Evolutionary conservation across 2,797 vertebrate genomes (phyloP), one percentile per base, ranked within the genome.

Genomic region (Eulemur albifrons): DNA sequence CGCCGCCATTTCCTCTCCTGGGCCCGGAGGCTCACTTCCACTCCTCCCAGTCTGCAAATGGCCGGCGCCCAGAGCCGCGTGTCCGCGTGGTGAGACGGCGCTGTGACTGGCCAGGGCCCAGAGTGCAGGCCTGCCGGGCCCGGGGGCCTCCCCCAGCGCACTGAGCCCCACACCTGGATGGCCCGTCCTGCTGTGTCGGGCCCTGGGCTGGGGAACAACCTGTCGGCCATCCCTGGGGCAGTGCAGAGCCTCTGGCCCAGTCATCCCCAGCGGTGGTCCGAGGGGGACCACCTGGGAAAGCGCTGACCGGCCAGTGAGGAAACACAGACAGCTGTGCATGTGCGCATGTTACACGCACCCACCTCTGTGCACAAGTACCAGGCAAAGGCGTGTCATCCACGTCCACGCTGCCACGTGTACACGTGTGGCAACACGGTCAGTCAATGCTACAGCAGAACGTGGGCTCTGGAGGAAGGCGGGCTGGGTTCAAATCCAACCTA

Each of bases 1-100:
- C 0, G 59, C 95, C 88, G 90, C 97, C 97, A 97, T 97, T 98
- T 97, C 96, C 97, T 97, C 85, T 82, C 67, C 59, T 7, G 14
- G 92, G 84, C 90, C 67, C 17, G 7, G 5, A 93, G 95, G 45
- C 90, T 82, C 85, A 5, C n/a, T 57, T 57, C 83, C 4, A 30
- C 10, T 32, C 30, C 48, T 61, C 63, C 17, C 30, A 10, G 81
- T 21, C 54, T 90, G 95, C 92, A 98, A 97, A 97, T 98, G 97
- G 97, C 97, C 30, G 92, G 90, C 59, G 15, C 84, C 81, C 32
- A 40, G 57, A 27, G 21, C 12, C 2, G 48, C 76, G 69, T 2
- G 67, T 40, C 52, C 17, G 48, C 45, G 5, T 0, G 1, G 45
- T 43, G 67, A 70, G 54, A n/a, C 4, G 5, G 59, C 2, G 21